A percentile compares a stretch with the other conserved stretches of the same genome.
Conservation (phyloP, 2,113 vertebrate genomes). For the Varanus salvator region DNA sequence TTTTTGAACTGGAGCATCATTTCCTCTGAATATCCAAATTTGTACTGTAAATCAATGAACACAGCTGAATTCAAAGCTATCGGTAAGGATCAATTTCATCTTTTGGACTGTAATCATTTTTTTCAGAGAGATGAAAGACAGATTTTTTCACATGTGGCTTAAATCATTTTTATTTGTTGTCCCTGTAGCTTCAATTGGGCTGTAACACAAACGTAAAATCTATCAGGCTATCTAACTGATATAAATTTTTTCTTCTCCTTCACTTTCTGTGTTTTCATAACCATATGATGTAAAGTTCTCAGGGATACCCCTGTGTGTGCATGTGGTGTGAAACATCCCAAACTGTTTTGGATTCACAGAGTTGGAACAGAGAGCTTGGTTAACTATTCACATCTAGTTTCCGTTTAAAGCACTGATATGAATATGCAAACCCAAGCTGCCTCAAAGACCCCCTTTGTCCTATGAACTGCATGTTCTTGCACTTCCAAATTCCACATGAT, state of each 20-base stretch:
- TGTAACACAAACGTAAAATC: not conserved
- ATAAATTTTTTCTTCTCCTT: not conserved
- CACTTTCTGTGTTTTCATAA: slow-evolving; percentile 4
- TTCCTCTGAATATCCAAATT: slow-evolving; percentile 15
- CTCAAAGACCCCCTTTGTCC: not conserved
- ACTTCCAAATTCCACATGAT: no score
- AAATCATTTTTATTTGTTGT: not conserved
- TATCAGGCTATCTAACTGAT: not conserved
- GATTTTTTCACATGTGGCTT: not conserved
- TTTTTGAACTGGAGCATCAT: not conserved
- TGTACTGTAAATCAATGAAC: not conserved
- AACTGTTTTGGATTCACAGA: not conserved
- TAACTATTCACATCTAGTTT: not conserved
- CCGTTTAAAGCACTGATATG: not conserved
- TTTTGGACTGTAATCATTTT: not conserved
- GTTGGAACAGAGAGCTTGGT: not conserved
- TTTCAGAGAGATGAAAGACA: not conserved
- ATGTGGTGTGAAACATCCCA: not conserved
- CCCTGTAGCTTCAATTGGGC: not conserved
- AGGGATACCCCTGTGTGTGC: not conserved
- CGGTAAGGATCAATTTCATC: slow-evolving; percentile 4
- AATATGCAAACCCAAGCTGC: not conserved
- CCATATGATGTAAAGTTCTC: not conserved
- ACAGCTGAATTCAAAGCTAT: not conserved
- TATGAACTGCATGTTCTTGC: not conserved